phyloP scores from a whole-genome alignment of 2,797 vertebrate species.

The Luscinia megarhynchos region DNA sequence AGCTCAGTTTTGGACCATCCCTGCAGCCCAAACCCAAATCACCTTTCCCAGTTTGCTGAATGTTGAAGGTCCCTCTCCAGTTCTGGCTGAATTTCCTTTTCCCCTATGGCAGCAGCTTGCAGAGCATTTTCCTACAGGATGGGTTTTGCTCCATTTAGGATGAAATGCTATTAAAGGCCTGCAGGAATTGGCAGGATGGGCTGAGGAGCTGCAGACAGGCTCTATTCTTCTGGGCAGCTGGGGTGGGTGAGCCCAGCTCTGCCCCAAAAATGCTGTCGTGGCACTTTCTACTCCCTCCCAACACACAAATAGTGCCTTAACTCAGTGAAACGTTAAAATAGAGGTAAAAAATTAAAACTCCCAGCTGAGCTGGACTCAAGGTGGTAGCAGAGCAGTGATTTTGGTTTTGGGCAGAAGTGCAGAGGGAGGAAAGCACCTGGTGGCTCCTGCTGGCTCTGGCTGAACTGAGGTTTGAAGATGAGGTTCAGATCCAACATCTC shows the following conservation, averaged over 20 bases:
- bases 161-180: neutral
- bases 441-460: neutral
- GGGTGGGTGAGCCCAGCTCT: neutral
- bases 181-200: neutral
- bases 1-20: neutral
- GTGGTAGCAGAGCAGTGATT: neutral
- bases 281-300: neutral
- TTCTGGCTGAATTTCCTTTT: neutral
- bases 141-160: neutral
- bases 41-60: neutral
- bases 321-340: neutral
- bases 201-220: neutral
- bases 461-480: neutral
- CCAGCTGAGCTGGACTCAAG: neutral
- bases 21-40: neutral
- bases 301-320: neutral
- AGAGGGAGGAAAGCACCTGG: neutral
- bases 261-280: neutral
- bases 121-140: neutral
- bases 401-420: neutral
- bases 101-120: neutral
- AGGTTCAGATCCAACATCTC: slow-evolving; percentile 7
- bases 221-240: neutral
- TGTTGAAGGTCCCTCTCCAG: neutral
- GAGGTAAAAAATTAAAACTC: neutral